Percentiles rank a stretch among this genome's conserved stretches.
phyloP scores from a whole-genome alignment of 2,113 vertebrate species.

The Pionites leucogaster region DNA sequence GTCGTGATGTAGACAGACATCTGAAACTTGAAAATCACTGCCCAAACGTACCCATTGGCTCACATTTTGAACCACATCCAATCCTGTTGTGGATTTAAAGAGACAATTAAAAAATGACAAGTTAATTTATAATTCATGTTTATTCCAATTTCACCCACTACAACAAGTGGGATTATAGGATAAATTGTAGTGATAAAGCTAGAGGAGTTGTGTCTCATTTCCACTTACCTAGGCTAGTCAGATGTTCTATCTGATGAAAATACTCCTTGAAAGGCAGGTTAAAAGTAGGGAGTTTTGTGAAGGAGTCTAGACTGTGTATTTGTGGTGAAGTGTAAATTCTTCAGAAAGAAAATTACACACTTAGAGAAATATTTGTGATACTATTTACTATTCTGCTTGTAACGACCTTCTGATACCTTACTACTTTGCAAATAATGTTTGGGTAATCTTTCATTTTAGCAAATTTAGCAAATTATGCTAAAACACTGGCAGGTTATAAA shows the following conservation, averaged over 20 bases:
- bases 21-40: background rate
- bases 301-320: background rate
- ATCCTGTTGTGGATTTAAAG: background rate
- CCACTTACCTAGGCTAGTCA: background rate
- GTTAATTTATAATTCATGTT: background rate
- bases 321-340: background rate
- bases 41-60: background rate
- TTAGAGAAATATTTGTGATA: background rate
- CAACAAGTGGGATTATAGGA: background rate
- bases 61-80: background rate
- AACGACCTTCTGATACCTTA: background rate
- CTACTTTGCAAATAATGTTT: background rate
- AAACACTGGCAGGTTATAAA: background rate
- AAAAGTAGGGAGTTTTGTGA: background rate
- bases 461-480: constrained; percentile 4
- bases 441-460: background rate
- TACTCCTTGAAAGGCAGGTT: background rate
- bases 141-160: background rate
- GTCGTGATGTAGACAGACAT: background rate
- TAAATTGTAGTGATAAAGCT: background rate
- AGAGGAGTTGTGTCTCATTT: background rate
- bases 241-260: background rate
- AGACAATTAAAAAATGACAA: background rate
- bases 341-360: background rate
- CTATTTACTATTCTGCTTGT: background rate